A percentile compares a stretch with the other conserved stretches of the same genome.
These are phyloP conservation scores for Dermolepida albohirtum DNA, from an alignment of 2,888 invertebrate genomes.

Conservation along the genomic window DNA sequence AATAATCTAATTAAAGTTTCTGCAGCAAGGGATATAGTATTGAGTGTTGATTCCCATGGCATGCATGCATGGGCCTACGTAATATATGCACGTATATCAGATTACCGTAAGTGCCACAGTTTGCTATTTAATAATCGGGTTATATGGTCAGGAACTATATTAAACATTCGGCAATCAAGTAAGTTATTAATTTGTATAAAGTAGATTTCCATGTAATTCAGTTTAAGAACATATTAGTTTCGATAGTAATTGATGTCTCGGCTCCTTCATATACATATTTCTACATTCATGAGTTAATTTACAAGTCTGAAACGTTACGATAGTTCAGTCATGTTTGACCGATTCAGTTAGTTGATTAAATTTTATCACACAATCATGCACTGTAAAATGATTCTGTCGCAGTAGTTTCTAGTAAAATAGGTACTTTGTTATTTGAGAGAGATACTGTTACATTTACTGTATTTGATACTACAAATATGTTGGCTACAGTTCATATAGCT, in stretches of 20 bases:
- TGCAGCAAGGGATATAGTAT: no score
- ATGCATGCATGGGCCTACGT: no score
- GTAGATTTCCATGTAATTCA: conserved; percentile 5
- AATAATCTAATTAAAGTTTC: no score
- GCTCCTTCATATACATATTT: conserved; percentile 7
- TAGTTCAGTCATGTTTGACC: conserved; percentile 5
- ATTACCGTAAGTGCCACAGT: neutral
- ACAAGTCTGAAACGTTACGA: conserved; percentile 5
- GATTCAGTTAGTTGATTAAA: conserved; percentile 4
- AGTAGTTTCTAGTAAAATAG: no score
- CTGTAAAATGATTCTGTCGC: no score
- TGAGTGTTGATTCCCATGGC: no score
- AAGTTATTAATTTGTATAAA: conserved; percentile 15
- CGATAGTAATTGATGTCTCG: conserved; percentile 3
- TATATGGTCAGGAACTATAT: conserved; percentile 5
- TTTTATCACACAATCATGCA: neutral
- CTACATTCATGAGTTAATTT: conserved; percentile 7
- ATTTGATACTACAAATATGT: no score
- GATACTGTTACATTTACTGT: no score
- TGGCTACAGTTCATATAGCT: no score
- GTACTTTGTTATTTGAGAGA: no score
- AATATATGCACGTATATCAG: no score
- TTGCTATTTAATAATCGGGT: conserved; percentile 4
- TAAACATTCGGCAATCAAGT: conserved; percentile 8
- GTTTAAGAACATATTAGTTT: conserved; percentile 6